Percentiles rank a stretch among this genome's conserved stretches.
Evolutionary conservation across 2,113 vertebrate genomes (phyloP).

Genomic region (Leucoraja erinaceus): DNA sequence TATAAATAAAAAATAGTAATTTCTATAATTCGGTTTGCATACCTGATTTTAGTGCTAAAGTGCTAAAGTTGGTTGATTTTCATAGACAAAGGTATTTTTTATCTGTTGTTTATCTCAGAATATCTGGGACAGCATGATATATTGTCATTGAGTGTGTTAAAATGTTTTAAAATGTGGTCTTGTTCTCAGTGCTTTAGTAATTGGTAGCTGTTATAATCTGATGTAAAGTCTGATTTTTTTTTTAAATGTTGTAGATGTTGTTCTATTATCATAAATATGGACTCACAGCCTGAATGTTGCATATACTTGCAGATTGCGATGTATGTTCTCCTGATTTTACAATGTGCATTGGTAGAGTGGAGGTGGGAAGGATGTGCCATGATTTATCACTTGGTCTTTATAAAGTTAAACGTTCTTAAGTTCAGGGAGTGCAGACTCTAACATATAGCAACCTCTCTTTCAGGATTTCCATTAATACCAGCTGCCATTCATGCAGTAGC

Average conservation of each 20-base stretch:
- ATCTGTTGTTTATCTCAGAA: background rate
- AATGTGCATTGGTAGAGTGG: background rate
- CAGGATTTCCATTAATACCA: constrained; percentile 87
- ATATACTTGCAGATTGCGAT: background rate
- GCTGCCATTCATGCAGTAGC: constrained; percentile 86
- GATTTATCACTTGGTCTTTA: background rate
- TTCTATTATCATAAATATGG: background rate
- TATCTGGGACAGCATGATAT: background rate
- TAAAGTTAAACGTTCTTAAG: background rate
- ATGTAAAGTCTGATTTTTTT: background rate
- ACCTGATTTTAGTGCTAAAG: no score
- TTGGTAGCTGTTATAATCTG: background rate
- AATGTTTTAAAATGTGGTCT: background rate
- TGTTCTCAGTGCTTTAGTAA: background rate
- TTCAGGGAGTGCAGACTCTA: background rate
- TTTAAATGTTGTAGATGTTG: background rate
- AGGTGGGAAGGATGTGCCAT: background rate
- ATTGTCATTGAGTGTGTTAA: background rate
- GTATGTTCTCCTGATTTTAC: background rate
- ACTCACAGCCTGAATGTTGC: background rate
- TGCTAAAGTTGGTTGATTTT: background rate
- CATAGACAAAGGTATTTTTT: no score
- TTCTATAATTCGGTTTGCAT: background rate
- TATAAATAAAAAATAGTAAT: background rate
- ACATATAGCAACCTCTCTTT: constrained; percentile 9